phyloP scores from a whole-genome alignment of 2,888 invertebrate genomes.

The Stomorhina lunata region DNA sequence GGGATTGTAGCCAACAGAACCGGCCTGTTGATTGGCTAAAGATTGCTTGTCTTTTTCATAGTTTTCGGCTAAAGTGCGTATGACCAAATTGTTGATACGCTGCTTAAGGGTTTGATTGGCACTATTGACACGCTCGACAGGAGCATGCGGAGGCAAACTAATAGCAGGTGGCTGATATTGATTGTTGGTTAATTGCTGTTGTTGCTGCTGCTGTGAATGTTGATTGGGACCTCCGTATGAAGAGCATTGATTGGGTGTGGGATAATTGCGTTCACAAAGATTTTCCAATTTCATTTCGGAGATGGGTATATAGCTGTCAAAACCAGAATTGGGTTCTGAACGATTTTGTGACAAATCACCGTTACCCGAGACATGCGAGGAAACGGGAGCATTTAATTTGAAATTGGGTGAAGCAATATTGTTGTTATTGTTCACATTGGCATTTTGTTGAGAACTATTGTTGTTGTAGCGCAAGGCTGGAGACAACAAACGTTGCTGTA shows the following conservation, averaged over 20 bases:
- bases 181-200: no score
- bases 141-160: conserved; percentile 62
- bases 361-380: conserved; percentile 72
- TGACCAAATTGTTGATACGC: conserved; percentile 91
- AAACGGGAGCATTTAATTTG: conserved; percentile 79
- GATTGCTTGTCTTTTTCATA: conserved; percentile 81
- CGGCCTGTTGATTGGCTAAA: conserved; percentile 73
- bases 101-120: conserved; percentile 91
- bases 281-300: conserved; percentile 79
- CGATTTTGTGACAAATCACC: conserved; percentile 69
- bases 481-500: conserved; percentile 76
- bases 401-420: conserved; percentile 77
- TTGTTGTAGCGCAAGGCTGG: conserved; percentile 72
- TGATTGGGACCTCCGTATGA: conserved; percentile 77
- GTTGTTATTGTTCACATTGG: conserved; percentile 68
- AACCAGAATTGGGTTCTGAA: conserved; percentile 79
- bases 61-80: conserved; percentile 94
- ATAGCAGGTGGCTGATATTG: conserved; percentile 49
- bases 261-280: conserved; percentile 79
- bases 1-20: conserved; percentile 70
- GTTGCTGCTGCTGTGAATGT: conserved; percentile 18
- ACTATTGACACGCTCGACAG: conserved; percentile 76
- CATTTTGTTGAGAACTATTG: conserved; percentile 54
- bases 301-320: conserved; percentile 78
- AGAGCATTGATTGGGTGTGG: conserved; percentile 83